These are phyloP conservation scores for Drosophila paucipuncta DNA, from an alignment of 2,888 invertebrate genomes.

Conservation along the genomic window DNA sequence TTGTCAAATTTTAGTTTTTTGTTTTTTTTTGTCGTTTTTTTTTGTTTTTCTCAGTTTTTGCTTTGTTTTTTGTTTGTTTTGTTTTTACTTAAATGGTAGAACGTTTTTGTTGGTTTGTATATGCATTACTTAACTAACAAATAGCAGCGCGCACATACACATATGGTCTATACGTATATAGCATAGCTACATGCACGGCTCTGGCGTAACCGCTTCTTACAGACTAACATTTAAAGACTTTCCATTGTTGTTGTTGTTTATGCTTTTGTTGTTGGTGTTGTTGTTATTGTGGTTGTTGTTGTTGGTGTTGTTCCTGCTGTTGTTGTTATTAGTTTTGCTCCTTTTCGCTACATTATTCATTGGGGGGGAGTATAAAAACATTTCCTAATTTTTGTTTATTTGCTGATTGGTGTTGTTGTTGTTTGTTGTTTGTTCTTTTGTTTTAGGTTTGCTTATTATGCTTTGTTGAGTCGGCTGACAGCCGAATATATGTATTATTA, in stretches of 20 bases:
- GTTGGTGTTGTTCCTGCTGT: background rate
- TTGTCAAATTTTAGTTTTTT: slow-evolving; percentile 68
- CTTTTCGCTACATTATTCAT: slow-evolving; percentile 8
- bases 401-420: slow-evolving; percentile 17
- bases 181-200: slow-evolving; percentile 53
- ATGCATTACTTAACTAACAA: slow-evolving; percentile 71
- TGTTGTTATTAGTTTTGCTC: slow-evolving; percentile 4
- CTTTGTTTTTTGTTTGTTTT: slow-evolving; percentile 60
- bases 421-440: slow-evolving; percentile 3
- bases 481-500: slow-evolving; percentile 45
- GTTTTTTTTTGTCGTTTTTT: slow-evolving; percentile 50
- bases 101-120: slow-evolving; percentile 39
- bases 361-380: slow-evolving; percentile 17
- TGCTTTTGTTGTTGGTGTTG: slow-evolving; percentile 45
- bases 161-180: slow-evolving; percentile 30
- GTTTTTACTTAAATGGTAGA: slow-evolving; percentile 61
- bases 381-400: slow-evolving; percentile 19
- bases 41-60: slow-evolving; percentile 38
- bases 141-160: slow-evolving; percentile 61
- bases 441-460: slow-evolving; percentile 25
- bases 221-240: slow-evolving; percentile 75
- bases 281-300: slow-evolving; percentile 16
- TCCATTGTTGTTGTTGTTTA: slow-evolving; percentile 55
- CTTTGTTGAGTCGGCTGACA: slow-evolving; percentile 29
- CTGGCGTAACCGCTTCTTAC: slow-evolving; percentile 67